Percentiles rank a stretch among this genome's conserved stretches.
These are phyloP conservation scores for Uloborus plumipes DNA, from an alignment of 2,888 invertebrate genomes.

Conservation along the genomic window DNA sequence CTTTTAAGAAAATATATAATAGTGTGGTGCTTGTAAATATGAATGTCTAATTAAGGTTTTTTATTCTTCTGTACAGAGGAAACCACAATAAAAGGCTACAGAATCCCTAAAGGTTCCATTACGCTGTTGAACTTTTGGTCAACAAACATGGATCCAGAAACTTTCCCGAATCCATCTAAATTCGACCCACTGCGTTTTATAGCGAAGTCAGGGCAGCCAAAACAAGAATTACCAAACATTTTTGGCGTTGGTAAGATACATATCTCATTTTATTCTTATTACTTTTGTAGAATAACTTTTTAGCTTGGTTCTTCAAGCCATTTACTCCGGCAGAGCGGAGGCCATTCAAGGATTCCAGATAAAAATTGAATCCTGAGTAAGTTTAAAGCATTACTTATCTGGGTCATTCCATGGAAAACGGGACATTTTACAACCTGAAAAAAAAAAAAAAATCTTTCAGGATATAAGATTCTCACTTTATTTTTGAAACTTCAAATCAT, in stretches of 20 bases:
- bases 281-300: not conserved
- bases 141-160: slow-evolving; percentile 11
- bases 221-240: slow-evolving; percentile 11
- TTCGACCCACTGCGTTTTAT: slow-evolving; percentile 23
- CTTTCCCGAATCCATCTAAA: slow-evolving; percentile 13
- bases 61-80: slow-evolving; percentile 16
- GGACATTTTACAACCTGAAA: no score
- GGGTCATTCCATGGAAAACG: no score
- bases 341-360: no score
- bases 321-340: no score
- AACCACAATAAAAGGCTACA: slow-evolving; percentile 15
- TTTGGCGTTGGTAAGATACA: slow-evolving; percentile 26
- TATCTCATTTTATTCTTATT: not conserved
- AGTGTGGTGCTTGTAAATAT: not conserved
- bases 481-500: no score
- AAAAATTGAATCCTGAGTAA: no score
- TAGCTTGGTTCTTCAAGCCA: no score
- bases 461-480: no score
- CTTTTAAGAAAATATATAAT: not conserved
- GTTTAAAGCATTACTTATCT: no score
- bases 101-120: slow-evolving; percentile 19
- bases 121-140: slow-evolving; percentile 5
- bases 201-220: not conserved
- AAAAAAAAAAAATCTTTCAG: no score
- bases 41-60: not conserved